A percentile compares a stretch with the other conserved stretches of the same genome.
Conservation (phyloP, 23 tunicate genomes). For the Ciona savignyi region DNA sequence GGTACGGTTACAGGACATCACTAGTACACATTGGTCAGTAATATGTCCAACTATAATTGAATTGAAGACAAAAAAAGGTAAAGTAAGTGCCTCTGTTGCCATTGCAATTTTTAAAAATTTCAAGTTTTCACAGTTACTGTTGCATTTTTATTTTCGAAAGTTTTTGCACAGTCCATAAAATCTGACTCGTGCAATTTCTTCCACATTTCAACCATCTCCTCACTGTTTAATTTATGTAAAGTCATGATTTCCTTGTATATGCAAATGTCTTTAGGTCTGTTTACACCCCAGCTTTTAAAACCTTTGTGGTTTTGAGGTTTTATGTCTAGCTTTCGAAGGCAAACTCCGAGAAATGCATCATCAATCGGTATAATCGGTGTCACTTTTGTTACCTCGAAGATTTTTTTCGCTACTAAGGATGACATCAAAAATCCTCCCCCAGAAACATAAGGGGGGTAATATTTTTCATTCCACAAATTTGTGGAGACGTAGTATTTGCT, state of each 20-base stretch:
- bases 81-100: not conserved
- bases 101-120: too few relatives aligned
- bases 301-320: constrained; percentile 98
- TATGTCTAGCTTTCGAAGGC: constrained; percentile 75
- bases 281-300: constrained; percentile 97
- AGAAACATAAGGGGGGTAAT: constrained; percentile 98
- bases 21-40: too few relatives aligned
- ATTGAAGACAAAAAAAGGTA: not conserved
- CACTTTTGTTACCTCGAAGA: constrained; percentile 91
- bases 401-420: constrained; percentile 75
- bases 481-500: constrained; percentile 94
- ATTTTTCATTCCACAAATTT: constrained; percentile 95
- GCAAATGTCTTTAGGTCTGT: constrained; percentile 89
- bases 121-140: not conserved
- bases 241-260: constrained; percentile 95
- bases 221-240: constrained; percentile 87
- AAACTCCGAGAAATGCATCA: constrained; percentile 97
- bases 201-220: constrained; percentile 88
- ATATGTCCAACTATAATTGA: too few relatives aligned
- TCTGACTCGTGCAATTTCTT: constrained; percentile 53
- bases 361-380: constrained; percentile 98
- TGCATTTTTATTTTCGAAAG: constrained; percentile 7
- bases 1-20: too few relatives aligned
- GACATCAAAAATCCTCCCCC: constrained; percentile 99
- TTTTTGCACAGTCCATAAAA: constrained; percentile 63